Conservation (phyloP, 2,888 invertebrate species). For the Agriopis aurantiaria region DNA sequence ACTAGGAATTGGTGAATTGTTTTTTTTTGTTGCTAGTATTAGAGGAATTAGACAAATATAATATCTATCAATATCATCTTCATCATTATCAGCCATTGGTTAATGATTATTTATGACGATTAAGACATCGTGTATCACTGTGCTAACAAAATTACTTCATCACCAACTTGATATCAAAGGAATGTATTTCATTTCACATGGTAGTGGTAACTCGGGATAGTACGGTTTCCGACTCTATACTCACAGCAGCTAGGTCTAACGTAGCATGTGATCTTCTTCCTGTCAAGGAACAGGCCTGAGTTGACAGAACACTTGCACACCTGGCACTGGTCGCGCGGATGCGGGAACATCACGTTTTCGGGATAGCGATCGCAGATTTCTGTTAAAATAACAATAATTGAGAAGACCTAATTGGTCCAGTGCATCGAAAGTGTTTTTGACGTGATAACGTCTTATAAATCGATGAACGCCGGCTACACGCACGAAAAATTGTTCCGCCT, state of each 20-base stretch:
- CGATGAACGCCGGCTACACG: too few species aligned
- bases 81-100: too few species aligned
- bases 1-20: too few species aligned
- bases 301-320: slow-evolving; percentile 41
- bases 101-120: too few species aligned
- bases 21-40: too few species aligned
- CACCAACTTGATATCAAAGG: too few species aligned
- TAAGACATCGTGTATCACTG: too few species aligned
- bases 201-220: background rate
- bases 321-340: slow-evolving; percentile 49
- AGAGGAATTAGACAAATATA: too few species aligned
- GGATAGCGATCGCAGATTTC: slow-evolving; percentile 25
- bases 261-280: slow-evolving; percentile 13
- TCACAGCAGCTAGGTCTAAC: slow-evolving; percentile 20
- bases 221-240: slow-evolving; percentile 1
- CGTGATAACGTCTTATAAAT: too few species aligned
- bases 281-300: background rate
- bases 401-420: background rate
- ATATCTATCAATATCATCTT: too few species aligned
- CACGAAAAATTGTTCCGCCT: too few species aligned
- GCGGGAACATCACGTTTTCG: slow-evolving; percentile 36
- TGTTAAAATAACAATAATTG: background rate
- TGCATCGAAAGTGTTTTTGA: background rate
- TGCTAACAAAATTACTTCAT: too few species aligned
- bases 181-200: background rate